phyloP scores from a whole-genome alignment of 2,888 invertebrate species.

The Pasiphila rectangulata region DNA sequence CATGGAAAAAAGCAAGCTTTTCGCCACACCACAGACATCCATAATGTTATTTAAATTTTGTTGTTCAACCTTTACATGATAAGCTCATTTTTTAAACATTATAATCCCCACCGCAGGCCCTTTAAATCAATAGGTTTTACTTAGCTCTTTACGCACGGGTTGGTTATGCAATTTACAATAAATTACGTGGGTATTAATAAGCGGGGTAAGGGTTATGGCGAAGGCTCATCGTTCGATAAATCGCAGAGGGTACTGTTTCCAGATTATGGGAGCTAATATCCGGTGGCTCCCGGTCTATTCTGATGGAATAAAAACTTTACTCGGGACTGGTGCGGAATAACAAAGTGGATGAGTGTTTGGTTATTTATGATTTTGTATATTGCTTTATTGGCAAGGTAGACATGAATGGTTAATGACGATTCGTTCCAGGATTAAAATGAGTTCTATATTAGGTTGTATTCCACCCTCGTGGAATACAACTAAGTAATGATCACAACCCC shows the following conservation, averaged over 20 bases:
- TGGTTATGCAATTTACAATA: constrained; percentile 80
- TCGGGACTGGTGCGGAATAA: constrained; percentile 17
- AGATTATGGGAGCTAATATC: constrained; percentile 80
- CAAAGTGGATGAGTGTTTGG: constrained; percentile 9
- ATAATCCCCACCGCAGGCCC: too few species aligned
- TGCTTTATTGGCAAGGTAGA: too few species aligned
- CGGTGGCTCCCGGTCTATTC: constrained; percentile 53
- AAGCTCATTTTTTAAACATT: too few species aligned
- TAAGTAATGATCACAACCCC: too few species aligned
- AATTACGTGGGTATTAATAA: constrained; percentile 81
- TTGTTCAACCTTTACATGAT: too few species aligned
- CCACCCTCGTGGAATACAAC: too few species aligned
- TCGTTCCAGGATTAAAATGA: too few species aligned
- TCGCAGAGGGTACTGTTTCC: constrained; percentile 72
- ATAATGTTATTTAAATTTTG: too few species aligned
- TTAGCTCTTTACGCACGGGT: constrained; percentile 52
- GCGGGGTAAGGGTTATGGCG: constrained; percentile 76
- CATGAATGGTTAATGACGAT: too few species aligned
- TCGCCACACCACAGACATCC: too few species aligned
- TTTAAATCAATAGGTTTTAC: constrained; percentile 9
- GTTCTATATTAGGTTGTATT: too few species aligned
- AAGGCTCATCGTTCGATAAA: constrained; percentile 79
- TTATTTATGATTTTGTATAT: constrained; percentile 1
- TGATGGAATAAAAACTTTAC: constrained; percentile 31
- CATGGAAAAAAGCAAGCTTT: too few species aligned